Base-by-base conservation (phyloP, 2,888 invertebrate genomes). In the Ypsolopha sequella region DNA sequence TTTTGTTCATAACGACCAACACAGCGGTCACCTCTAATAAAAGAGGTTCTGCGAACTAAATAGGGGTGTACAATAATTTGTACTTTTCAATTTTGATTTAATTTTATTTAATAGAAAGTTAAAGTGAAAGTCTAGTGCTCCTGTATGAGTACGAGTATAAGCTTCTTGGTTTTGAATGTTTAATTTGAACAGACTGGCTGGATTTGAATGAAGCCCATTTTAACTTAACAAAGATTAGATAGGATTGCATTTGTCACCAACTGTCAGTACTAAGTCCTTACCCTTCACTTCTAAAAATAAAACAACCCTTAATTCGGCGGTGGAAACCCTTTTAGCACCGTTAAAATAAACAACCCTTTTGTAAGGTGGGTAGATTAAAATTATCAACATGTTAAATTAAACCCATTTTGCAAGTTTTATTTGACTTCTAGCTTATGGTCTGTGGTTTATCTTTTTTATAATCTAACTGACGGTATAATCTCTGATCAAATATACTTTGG, bases 251-350 rank as follows among this genome's bases (percentile, higher is more conserved):
- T 14, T 44, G 14, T 44, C 24, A 44, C 6, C 8, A 6, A 14
- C 4, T 14, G 44, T 24, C 7, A 46, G 33, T 4, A 24, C 24
- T 24, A 24, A 24, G 24, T 4, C 4, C 24, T 24, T 4, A 3
- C 24, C 24, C 24, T 24, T 24, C 24, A 24, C 4, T 24, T 24
- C 10, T 41, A 38, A 51, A 47, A 46, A 51, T 6, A 41, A 51
- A 51, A 41, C 35, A 11, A 41, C 33, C 24, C 36, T 51, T 41
- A 51, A 51, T 51, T 47, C 47, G 14, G 43, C 8, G n/a, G 34
- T 11, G 41, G 60, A 60, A 54, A 50, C 53, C 53, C 53, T 53
- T 53, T 53, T 53, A 53, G 50, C 47, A 13, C 13, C 33, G 47
- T 13, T 36, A 47, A 36, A 14, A 33, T 48, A 52, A 50, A 50